Conservation (phyloP, 1,140 invertebrate species). For the Brachystomella parvula region DNA sequence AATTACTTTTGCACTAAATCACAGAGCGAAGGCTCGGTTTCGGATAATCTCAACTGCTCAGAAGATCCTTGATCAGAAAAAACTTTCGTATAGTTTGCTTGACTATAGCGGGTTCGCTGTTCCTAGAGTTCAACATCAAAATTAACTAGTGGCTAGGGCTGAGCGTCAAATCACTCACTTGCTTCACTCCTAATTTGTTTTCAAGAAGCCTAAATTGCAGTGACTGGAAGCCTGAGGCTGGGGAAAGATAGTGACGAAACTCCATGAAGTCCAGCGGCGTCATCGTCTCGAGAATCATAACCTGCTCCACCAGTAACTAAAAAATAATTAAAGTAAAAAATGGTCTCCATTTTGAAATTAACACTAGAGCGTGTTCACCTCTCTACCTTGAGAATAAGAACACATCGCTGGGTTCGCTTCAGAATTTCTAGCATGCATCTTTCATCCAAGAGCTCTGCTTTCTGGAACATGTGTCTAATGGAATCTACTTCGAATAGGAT, state of each 20-base stretch:
- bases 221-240: conserved; percentile 96
- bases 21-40: conserved; percentile 73
- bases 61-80: conserved; percentile 70
- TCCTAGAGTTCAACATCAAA: conserved; percentile 47
- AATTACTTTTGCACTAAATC: conserved; percentile 63
- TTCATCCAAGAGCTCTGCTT: conserved; percentile 67
- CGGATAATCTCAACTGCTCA: conserved; percentile 63
- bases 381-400: conserved; percentile 88
- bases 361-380: not conserved
- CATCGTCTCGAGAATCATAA: conserved; percentile 96
- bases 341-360: conserved; percentile 7
- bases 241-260: conserved; percentile 80
- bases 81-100: conserved; percentile 73
- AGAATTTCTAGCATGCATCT: conserved; percentile 85
- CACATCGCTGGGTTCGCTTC: conserved; percentile 81
- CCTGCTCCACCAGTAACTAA: conserved; percentile 89
- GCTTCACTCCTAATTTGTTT: conserved; percentile 89
- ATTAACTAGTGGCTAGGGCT: not conserved
- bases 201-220: conserved; percentile 92
- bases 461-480: conserved; percentile 70
- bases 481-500: conserved; percentile 96
- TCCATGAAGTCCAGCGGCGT: conserved; percentile 95
- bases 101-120: conserved; percentile 84
- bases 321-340: conserved; percentile 1
- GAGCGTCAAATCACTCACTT: conserved; percentile 44